Evolutionary conservation across 2,113 vertebrate genomes (phyloP).

Genomic region (Clarias magur): DNA sequence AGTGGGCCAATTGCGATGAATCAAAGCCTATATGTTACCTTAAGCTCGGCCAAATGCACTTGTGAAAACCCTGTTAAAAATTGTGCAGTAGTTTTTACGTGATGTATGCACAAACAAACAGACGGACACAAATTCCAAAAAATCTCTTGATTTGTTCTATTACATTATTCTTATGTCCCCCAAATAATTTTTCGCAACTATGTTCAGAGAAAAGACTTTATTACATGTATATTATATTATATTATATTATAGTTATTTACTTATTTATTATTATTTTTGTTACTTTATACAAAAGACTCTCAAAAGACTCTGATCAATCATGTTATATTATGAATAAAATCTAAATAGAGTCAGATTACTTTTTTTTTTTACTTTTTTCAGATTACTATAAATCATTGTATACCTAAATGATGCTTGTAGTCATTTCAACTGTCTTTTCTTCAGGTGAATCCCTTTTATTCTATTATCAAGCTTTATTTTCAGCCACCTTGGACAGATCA

Average conservation of each 20-base stretch:
- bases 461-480: background rate
- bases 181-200: too few species aligned
- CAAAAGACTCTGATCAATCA: background rate
- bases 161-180: too few species aligned
- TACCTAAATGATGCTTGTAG: background rate
- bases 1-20: too few species aligned
- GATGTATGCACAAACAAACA: too few species aligned
- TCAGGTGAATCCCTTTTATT: background rate
- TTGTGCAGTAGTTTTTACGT: too few species aligned
- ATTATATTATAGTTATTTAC: background rate
- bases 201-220: too few species aligned
- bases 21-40: too few species aligned
- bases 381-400: background rate
- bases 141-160: too few species aligned
- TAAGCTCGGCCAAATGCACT: too few species aligned
- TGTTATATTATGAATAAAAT: background rate
- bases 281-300: background rate
- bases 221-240: background rate
- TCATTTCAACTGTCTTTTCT: background rate
- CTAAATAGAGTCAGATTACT: background rate
- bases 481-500: background rate
- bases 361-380: too few species aligned
- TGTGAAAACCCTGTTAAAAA: too few species aligned
- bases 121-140: too few species aligned
- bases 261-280: background rate